Percentiles rank a stretch among this genome's conserved stretches.
phyloP scores from a whole-genome alignment of 2,113 vertebrate genomes.

The Bucco capensis region DNA sequence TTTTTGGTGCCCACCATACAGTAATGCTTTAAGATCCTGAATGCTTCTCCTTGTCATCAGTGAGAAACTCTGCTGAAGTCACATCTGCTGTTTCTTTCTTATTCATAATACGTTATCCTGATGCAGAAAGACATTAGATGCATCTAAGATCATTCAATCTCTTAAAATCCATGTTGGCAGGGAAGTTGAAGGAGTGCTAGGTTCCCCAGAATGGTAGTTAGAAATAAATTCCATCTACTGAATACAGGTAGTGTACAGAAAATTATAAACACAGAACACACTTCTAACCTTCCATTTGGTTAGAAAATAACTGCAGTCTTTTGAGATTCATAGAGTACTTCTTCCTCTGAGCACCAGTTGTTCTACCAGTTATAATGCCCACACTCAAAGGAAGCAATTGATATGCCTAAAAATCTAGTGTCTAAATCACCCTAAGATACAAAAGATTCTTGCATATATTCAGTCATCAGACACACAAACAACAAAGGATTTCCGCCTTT shows the following conservation, averaged over 20 bases:
- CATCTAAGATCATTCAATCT: neutral
- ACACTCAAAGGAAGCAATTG: neutral
- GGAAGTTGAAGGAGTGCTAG: neutral
- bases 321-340: neutral
- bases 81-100: neutral
- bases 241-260: neutral
- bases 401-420: accelerated
- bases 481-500: neutral
- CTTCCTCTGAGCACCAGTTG: neutral
- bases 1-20: neutral
- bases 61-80: neutral
- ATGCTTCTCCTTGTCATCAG: neutral
- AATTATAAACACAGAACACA: neutral
- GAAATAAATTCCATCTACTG: neutral
- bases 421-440: neutral
- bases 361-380: neutral
- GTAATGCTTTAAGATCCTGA: neutral
- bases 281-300: neutral
- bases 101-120: neutral
- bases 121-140: neutral
- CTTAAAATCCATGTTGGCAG: neutral
- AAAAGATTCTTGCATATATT: neutral
- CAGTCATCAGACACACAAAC: neutral
- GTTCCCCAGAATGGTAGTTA: neutral
- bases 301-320: neutral